Base-by-base conservation (phyloP, 2,888 invertebrate genomes). In the Gryllus longicercus region DNA sequence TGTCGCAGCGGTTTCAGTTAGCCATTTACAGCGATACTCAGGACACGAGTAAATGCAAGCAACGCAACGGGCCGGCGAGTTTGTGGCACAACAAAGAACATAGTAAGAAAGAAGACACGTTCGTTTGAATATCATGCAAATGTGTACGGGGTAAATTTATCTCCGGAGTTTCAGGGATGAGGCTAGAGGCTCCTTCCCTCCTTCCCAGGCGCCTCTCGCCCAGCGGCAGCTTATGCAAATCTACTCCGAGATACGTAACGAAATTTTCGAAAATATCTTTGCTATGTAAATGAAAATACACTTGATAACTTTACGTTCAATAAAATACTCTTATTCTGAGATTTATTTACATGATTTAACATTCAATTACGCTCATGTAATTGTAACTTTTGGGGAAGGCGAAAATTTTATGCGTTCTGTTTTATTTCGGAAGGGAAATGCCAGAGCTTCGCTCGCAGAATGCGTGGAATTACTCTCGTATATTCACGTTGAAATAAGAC, bases 271-370 rank as follows among this genome's bases (percentile, higher is more conserved):
- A 63, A 63, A 63, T 63, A 63, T 63, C 63, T 63, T 63, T 63
- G 63, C 63, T 63, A 63, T 63, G 63, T 63, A 63, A 63, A 63
- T 63, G 63, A n/a, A 63, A 63, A 63, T 63, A 63, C 63, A 63
- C n/a, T 63, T 63, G 63, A 63, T 63, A 63, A 63, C 63, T 63
- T 63, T 63, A 63, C n/a, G 63, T 63, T 63, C 63, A 63, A 63
- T 63, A 63, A 18, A 63, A 63, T 63, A n/a, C n/a, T 14, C 63
- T 63, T 63, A 63, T 63, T 18, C 63, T 5, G 63, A 63, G 14
- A 63, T 63, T 63, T 63, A 63, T 63, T 63, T 63, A n/a, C 16
- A 63, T 63, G 63, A 63, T 63, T 63, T 63, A 63, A 63, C 63
- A 63, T 63, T 63, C 63, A 63, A 63, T 63, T 63, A 63, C 63